Conservation (phyloP, 2,888 invertebrate species). For the Anthophora plumipes region DNA sequence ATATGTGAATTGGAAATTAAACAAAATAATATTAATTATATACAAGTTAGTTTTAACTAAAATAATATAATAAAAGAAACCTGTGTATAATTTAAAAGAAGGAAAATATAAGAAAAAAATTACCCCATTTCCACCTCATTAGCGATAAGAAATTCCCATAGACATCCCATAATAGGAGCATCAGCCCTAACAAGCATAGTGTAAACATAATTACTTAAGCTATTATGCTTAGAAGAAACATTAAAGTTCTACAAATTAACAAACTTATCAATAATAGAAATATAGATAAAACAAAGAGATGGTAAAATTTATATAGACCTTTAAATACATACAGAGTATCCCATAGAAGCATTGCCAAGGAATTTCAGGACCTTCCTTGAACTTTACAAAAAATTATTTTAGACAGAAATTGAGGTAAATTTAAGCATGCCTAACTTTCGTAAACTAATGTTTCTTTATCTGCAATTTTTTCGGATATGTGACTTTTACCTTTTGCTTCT, state of each 20-base stretch:
- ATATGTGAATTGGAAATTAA: neutral
- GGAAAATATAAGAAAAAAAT: slow-evolving; percentile 76
- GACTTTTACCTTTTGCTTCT: too few relatives aligned
- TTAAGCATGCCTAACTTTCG: too few relatives aligned
- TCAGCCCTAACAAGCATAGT: slow-evolving; percentile 92
- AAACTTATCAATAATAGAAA: slow-evolving; percentile 19
- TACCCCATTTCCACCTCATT: slow-evolving; percentile 92
- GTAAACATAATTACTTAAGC: slow-evolving; percentile 60
- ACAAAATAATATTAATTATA: neutral
- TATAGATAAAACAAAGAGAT: slow-evolving; percentile 47
- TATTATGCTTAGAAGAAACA: slow-evolving; percentile 58
- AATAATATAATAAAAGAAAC: slow-evolving; percentile 6
- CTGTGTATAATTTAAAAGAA: neutral
- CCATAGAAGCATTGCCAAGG: too few relatives aligned
- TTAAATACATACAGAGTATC: slow-evolving; percentile 19
- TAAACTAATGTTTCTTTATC: too few relatives aligned
- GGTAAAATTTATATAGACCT: slow-evolving; percentile 39
- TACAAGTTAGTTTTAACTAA: slow-evolving; percentile 18
- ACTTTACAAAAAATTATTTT: too few relatives aligned
- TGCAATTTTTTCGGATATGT: too few relatives aligned
- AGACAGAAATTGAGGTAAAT: too few relatives aligned
- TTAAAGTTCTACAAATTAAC: slow-evolving; percentile 9
- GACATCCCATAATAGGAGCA: slow-evolving; percentile 98
- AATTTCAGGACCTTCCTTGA: too few relatives aligned
- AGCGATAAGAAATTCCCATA: slow-evolving; percentile 95